phyloP scores from a whole-genome alignment of 2,888 invertebrate genomes.

The Coleophora flavipennella region DNA sequence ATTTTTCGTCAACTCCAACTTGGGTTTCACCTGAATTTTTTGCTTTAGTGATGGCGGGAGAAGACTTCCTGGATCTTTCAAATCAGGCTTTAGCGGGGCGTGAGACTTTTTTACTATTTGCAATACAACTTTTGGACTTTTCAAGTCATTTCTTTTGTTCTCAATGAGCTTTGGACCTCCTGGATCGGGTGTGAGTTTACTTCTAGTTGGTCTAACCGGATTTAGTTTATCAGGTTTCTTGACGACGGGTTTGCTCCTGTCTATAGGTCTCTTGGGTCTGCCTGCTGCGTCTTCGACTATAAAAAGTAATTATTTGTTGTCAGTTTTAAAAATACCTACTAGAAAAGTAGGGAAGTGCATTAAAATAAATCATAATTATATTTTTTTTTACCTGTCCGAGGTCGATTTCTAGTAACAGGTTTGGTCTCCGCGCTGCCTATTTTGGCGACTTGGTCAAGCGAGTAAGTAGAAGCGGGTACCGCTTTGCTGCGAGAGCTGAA shows the following conservation, averaged over 20 bases:
- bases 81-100: conserved; percentile 29
- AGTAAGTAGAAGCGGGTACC: conserved; percentile 38
- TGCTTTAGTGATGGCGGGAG: conserved; percentile 51
- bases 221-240: conserved; percentile 36
- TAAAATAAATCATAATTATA: too few relatives aligned
- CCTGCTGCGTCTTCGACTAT: too few relatives aligned
- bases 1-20: conserved; percentile 46
- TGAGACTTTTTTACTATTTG: conserved; percentile 56
- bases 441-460: conserved; percentile 51
- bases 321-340: too few relatives aligned
- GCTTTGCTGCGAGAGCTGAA: conserved; percentile 65
- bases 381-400: conserved; percentile 63
- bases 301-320: too few relatives aligned
- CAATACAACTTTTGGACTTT: conserved; percentile 41
- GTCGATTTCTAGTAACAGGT: conserved; percentile 62
- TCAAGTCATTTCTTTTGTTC: conserved; percentile 30
- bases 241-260: conserved; percentile 29
- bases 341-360: too few relatives aligned
- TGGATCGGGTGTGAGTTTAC: conserved; percentile 36
- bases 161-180: conserved; percentile 29
- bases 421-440: conserved; percentile 70
- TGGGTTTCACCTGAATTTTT: conserved; percentile 34
- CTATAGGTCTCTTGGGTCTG: too few relatives aligned
- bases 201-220: conserved; percentile 43
- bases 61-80: conserved; percentile 2